Conservation (phyloP, 64 coral and sea anemone species). For the Stichodactyla mertensii region DNA sequence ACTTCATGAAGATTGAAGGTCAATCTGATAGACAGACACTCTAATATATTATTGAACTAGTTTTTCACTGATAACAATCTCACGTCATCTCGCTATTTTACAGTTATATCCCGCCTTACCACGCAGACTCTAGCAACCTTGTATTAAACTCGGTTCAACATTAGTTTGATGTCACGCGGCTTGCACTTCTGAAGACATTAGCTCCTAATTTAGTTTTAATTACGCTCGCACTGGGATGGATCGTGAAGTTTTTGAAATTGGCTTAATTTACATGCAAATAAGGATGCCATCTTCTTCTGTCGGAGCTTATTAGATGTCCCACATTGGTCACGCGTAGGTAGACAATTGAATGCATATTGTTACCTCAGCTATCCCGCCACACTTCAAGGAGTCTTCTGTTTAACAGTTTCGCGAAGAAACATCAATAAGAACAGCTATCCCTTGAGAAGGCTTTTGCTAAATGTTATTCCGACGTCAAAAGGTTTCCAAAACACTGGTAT, state of each 20-base stretch:
- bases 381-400: neutral
- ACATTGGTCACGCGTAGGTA: neutral
- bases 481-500: neutral
- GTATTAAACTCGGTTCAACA: neutral
- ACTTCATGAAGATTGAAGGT: neutral
- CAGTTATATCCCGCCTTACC: neutral
- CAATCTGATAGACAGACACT: neutral
- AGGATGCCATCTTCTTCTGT: neutral
- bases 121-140: neutral
- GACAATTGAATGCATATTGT: neutral
- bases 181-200: neutral
- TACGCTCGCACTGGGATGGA: neutral
- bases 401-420: neutral
- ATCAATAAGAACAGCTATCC: neutral
- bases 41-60: neutral
- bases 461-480: neutral
- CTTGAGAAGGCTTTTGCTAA: neutral
- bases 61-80: neutral
- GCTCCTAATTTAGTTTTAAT: slow-evolving; percentile 1
- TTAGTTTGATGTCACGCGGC: neutral
- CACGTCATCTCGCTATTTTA: neutral
- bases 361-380: neutral
- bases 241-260: neutral
- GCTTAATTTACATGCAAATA: neutral
- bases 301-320: neutral